Evolutionary conservation across 1,140 invertebrate species (phyloP).

Genomic region (Listronotus bonariensis): DNA sequence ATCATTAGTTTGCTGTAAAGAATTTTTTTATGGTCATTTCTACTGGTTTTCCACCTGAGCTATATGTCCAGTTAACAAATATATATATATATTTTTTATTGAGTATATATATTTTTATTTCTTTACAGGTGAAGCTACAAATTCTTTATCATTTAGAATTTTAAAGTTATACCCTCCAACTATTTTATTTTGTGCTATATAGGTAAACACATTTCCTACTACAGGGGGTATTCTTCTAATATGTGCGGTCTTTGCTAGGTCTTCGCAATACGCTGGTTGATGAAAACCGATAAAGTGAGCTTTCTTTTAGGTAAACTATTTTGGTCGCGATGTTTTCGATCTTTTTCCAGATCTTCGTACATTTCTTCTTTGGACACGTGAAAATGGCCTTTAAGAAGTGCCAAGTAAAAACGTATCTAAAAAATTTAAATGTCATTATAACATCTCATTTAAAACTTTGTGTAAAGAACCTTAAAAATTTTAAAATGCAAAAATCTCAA

Average conservation of each 20-base stretch:
- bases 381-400: slow-evolving; percentile 33
- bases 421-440: slow-evolving; percentile 1
- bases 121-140: neutral
- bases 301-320: slow-evolving; percentile 24
- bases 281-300: slow-evolving; percentile 39
- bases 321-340: slow-evolving; percentile 41
- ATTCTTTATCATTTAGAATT: slow-evolving; percentile 31
- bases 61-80: no score
- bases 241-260: slow-evolving; percentile 40
- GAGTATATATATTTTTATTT: neutral
- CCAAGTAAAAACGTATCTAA: slow-evolving; percentile 38
- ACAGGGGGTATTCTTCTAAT: slow-evolving; percentile 36
- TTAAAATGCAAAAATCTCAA: no score
- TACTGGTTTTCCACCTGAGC: no score
- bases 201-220: slow-evolving; percentile 27
- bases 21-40: no score
- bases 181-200: neutral
- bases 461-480: no score
- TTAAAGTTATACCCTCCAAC: slow-evolving; percentile 1
- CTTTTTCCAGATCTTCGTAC: slow-evolving; percentile 56
- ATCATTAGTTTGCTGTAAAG: no score
- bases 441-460: no score
- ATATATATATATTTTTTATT: no score
- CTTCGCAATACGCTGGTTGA: slow-evolving; percentile 43
- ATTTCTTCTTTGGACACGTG: slow-evolving; percentile 60